These are phyloP conservation scores for Archips crataeganus DNA, from an alignment of 2,888 invertebrate species.

Conservation along the genomic window DNA sequence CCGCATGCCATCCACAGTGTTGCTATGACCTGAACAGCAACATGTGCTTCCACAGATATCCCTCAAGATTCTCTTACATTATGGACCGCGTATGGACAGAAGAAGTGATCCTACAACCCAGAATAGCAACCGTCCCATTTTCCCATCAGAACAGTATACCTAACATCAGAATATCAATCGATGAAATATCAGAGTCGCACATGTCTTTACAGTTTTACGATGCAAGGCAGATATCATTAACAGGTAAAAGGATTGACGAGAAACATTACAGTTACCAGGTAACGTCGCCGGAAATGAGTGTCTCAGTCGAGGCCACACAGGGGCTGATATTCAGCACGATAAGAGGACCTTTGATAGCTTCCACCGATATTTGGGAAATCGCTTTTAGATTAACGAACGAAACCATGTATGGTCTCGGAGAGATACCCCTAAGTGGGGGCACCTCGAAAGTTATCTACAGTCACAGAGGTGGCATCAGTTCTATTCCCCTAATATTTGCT, in stretches of 20 bases:
- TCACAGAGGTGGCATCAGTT: slow-evolving; percentile 71
- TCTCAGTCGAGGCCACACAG: slow-evolving; percentile 59
- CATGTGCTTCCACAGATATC: slow-evolving; percentile 83
- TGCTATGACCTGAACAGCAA: slow-evolving; percentile 76
- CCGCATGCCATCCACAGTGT: slow-evolving; percentile 77
- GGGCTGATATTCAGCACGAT: slow-evolving; percentile 81
- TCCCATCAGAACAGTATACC: slow-evolving; percentile 57
- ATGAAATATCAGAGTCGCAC: slow-evolving; percentile 72
- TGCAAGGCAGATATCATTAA: slow-evolving; percentile 49
- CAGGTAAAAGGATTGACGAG: slow-evolving; percentile 58
- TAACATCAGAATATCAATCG: slow-evolving; percentile 64
- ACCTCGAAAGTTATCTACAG: slow-evolving; percentile 78
- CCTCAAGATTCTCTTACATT: slow-evolving; percentile 81
- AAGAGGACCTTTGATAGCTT: slow-evolving; percentile 86
- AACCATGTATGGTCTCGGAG: slow-evolving; percentile 85
- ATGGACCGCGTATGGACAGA: slow-evolving; percentile 67
- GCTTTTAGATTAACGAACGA: slow-evolving; percentile 82
- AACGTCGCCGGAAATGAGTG: slow-evolving; percentile 64
- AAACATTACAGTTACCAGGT: slow-evolving; percentile 64
- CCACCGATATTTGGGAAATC: slow-evolving; percentile 87
- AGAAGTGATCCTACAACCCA: slow-evolving; percentile 61
- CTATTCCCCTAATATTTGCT: slow-evolving; percentile 83
- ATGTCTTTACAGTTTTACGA: slow-evolving; percentile 69
- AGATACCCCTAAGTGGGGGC: slow-evolving; percentile 69
- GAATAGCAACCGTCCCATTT: slow-evolving; percentile 68